Evolutionary conservation across 2,888 invertebrate species (phyloP), one percentile per base, ranked within the genome.

Genomic region (Agriopis aurantiaria): DNA sequence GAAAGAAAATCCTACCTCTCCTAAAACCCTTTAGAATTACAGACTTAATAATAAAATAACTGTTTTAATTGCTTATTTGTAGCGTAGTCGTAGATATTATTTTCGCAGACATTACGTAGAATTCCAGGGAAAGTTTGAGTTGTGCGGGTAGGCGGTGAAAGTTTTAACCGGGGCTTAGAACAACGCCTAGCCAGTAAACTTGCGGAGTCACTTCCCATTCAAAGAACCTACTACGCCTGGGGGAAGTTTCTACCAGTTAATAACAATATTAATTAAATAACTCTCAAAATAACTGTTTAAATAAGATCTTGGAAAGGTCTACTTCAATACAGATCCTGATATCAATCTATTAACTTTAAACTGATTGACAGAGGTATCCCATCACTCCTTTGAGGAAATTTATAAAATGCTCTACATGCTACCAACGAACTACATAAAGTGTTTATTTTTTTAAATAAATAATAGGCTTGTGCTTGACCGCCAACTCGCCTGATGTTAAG

Each of bases 21-120:
- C 56, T 17, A 9, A 17, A 57, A 43, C 11, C 23, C n/a, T 57
- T 61, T 12, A 46, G 55, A 61, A 67, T 52, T 60, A 69, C 14
- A 68, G 5, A 70, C 69, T 69, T 65, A 46, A 63, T 68, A 49
- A 53, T 33, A 40, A 68, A 73, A 65, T 62, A 40, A 33, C 48
- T 53, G 65, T 69, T 71, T 68, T 65, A 17, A 43, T 68, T 33
- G 5, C 5, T 33, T 65, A 71, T 75, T 70, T 68, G 56, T 52
- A 46, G n/a, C 43, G 33, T 62, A 61, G 14, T 45, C 9, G 40
- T n/a, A 23, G n/a, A 48, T n/a, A 33, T 49, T 56, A 43, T 48
- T 46, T 60, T 41, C 1, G 60, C 9, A 63, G 33, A 55, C 48
- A 43, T 64, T 70, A 65, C 56, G 14, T 7, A 14, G 63, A 66